Percentiles rank a stretch among this genome's conserved stretches.
Conservation (phyloP, 2,888 invertebrate species). For the Leptinotarsa juncta region DNA sequence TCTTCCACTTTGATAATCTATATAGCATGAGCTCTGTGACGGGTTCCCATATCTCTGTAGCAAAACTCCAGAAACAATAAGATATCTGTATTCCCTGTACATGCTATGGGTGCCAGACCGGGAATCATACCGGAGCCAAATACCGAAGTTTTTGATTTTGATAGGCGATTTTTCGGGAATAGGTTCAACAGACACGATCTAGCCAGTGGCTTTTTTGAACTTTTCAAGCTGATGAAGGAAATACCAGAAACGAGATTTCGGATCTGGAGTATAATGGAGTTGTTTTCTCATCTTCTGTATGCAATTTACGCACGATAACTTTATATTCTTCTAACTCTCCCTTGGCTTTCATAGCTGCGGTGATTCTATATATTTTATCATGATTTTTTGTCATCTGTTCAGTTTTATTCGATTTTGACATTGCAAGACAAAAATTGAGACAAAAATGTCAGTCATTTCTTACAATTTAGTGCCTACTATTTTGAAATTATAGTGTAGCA, state of each 20-base stretch:
- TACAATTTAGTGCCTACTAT: no score
- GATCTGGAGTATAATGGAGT: conserved; percentile 98
- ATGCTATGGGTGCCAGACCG: conserved; percentile 99
- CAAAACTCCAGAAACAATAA: conserved; percentile 96
- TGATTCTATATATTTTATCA: no score
- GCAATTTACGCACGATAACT: conserved; percentile 97
- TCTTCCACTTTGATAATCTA: conserved; percentile 97
- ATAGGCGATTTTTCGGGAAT: conserved; percentile 93
- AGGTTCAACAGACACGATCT: conserved; percentile 93
- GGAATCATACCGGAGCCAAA: conserved; percentile 99
- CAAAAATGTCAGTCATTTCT: no score
- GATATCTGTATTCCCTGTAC: conserved; percentile 99
- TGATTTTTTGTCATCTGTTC: no score
- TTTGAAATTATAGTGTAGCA: no score
- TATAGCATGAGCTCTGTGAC: conserved; percentile 98
- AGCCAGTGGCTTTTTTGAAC: conserved; percentile 99
- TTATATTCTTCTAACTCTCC: conserved; percentile 94
- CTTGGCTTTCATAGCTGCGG: no score
- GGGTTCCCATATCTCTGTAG: conserved; percentile 98
- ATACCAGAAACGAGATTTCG: conserved; percentile 99
- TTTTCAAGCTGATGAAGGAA: conserved; percentile 97
- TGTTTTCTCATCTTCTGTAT: conserved; percentile 90
- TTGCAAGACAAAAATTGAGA: no score
- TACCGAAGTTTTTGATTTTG: conserved; percentile 98
- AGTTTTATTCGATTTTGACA: no score